Percentiles rank a stretch among this genome's conserved stretches.
Evolutionary conservation across 2,113 vertebrate species (phyloP).

Genomic region (Fregata magnificens): DNA sequence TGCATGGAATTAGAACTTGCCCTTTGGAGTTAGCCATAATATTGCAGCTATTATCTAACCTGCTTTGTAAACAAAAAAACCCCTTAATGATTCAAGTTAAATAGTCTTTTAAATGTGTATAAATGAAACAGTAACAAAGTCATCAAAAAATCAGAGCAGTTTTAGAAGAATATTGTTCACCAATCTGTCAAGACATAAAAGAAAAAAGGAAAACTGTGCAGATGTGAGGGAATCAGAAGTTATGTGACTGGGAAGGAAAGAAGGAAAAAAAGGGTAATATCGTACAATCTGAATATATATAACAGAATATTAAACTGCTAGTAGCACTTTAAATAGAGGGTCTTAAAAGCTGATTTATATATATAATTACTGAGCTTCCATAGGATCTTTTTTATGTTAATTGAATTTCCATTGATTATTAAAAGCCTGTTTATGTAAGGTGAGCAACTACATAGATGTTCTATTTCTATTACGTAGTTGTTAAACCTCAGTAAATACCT

Average conservation of each 20-base stretch:
- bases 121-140: not conserved
- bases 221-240: not conserved
- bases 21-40: not conserved
- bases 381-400: slow-evolving; percentile 10
- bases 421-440: not conserved
- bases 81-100: not conserved
- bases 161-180: not conserved
- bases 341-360: slow-evolving; percentile 3
- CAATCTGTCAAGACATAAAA: not conserved
- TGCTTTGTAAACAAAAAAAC: not conserved
- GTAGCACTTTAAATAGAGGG: not conserved
- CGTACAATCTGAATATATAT: not conserved
- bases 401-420: slow-evolving; percentile 36
- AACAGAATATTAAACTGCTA: not conserved
- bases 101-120: not conserved
- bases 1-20: not conserved
- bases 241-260: not conserved
- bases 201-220: not conserved
- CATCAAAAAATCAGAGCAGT: not conserved
- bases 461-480: slow-evolving; percentile 7
- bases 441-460: not conserved
- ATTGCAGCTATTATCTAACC: not conserved
- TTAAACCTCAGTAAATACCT: slow-evolving; percentile 35
- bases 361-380: not conserved
- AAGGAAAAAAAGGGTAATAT: not conserved